A percentile compares a stretch with the other conserved stretches of the same genome.
These are phyloP conservation scores for Toxostoma redivivum DNA, from an alignment of 2,113 vertebrate species.

Conservation along the genomic window DNA sequence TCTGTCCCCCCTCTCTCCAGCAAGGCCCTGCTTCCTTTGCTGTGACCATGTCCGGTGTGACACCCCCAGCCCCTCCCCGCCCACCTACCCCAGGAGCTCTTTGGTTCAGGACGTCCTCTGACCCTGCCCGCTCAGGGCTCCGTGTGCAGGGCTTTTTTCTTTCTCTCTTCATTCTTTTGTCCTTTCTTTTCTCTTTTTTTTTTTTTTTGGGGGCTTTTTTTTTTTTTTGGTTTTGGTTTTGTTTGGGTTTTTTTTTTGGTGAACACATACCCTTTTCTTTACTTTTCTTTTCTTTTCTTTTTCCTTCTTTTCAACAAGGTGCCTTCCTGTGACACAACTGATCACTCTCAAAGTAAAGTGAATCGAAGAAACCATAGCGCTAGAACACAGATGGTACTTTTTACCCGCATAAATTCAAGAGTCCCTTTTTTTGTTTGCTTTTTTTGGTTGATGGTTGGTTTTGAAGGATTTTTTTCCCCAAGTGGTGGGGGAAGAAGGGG, in stretches of 20 bases:
- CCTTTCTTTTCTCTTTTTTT: conserved; percentile 50
- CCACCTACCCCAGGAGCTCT: conserved; percentile 35
- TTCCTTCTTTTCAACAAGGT: conserved; percentile 82
- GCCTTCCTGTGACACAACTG: conserved; percentile 83
- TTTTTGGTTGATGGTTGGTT: neutral
- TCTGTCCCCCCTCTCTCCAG: neutral
- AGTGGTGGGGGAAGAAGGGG: neutral
- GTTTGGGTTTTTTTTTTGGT: neutral
- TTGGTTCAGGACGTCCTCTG: neutral
- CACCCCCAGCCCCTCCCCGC: neutral
- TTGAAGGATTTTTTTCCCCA: conserved; percentile 8
- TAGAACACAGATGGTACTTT: conserved; percentile 79
- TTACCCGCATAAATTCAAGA: conserved; percentile 84
- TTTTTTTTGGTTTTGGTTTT: neutral
- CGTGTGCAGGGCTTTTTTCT: neutral
- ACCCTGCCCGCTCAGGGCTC: neutral
- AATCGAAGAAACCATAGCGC: conserved; percentile 77
- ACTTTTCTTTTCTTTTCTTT: neutral
- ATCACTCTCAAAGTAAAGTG: conserved; percentile 84
- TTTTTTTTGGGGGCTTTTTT: conserved; percentile 29
- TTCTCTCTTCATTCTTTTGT: neutral
- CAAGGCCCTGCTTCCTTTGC: neutral
- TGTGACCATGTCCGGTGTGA: neutral
- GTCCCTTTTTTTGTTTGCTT: neutral
- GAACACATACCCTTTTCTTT: neutral